These are phyloP conservation scores for Colletes latitarsis DNA, from an alignment of 1,140 invertebrate species.

Conservation along the genomic window DNA sequence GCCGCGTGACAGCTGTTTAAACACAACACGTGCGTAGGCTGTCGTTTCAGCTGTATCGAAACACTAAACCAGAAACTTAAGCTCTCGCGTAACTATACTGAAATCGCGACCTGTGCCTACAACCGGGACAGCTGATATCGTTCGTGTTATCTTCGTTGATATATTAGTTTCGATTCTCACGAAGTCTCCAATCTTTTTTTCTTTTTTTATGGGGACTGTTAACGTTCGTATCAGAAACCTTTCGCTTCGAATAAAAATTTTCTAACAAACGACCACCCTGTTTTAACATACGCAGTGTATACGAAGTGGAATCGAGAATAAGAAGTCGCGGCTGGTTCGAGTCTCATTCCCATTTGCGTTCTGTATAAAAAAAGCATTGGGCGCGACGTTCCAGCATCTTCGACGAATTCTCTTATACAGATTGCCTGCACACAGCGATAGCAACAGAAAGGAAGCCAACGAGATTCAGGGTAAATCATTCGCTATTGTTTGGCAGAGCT, in stretches of 20 bases:
- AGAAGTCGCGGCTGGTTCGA: not conserved
- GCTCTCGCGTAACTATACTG: not conserved
- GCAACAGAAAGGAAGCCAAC: slow-evolving; percentile 26
- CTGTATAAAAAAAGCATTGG: not conserved
- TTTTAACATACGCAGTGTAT: no score
- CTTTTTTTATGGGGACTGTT: no score
- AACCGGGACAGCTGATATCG: slow-evolving; percentile 11
- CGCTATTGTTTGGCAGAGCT: slow-evolving; percentile 25
- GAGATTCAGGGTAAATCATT: slow-evolving; percentile 47
- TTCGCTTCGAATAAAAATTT: no score
- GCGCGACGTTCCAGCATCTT: not conserved
- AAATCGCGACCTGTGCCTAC: slow-evolving; percentile 20
- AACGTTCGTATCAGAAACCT: no score
- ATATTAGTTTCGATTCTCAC: not conserved
- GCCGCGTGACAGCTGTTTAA: slow-evolving; percentile 55
- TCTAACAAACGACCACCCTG: no score
- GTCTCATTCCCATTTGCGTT: not conserved
- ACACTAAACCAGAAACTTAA: slow-evolving; percentile 23
- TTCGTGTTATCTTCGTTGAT: slow-evolving; percentile 3
- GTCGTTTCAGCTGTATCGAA: slow-evolving; percentile 5
- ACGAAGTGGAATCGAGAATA: no score
- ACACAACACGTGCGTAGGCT: slow-evolving; percentile 29
- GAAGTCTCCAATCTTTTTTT: not conserved
- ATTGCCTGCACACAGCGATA: slow-evolving; percentile 12
- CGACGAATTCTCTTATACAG: not conserved